A percentile compares a stretch with the other conserved stretches of the same genome.
phyloP scores from a whole-genome alignment of 1,140 invertebrate species.

The Leptoteleia sp. region DNA sequence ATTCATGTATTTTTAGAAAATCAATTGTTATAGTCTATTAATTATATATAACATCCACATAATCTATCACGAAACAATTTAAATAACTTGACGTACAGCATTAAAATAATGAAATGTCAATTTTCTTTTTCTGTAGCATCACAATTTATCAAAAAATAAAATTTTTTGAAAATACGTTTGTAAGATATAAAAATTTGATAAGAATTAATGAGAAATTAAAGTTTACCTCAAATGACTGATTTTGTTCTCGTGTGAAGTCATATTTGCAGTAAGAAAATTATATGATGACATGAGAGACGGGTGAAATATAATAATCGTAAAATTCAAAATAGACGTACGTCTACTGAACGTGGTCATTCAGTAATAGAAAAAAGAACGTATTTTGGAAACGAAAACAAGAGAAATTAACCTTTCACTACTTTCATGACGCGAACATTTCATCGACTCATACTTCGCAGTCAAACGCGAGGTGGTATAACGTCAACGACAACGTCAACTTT shows the following conservation, averaged over 20 bases:
- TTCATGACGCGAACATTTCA: slow-evolving; percentile 7
- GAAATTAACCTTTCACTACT: slow-evolving; percentile 43
- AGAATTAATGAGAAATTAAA: no score
- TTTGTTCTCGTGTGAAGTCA: slow-evolving; percentile 12
- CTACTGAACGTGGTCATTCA: slow-evolving; percentile 19
- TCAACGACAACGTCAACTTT: slow-evolving; percentile 36
- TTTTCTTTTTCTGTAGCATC: no score
- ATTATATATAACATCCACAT: no score
- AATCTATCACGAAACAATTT: no score
- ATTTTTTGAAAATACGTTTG: no score
- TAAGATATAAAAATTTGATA: no score
- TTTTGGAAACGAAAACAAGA: slow-evolving; percentile 16
- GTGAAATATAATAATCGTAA: slow-evolving; percentile 2
- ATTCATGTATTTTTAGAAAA: no score
- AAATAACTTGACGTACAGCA: no score
- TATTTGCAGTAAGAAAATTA: slow-evolving; percentile 2
- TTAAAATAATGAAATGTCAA: no score
- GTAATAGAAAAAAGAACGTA: slow-evolving; percentile 6
- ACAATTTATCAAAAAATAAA: no score
- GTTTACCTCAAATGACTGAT: no score
- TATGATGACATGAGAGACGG: slow-evolving; percentile 2
- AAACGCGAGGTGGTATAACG: slow-evolving; percentile 2
- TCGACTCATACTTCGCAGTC: slow-evolving; percentile 4
- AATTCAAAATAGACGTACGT: not conserved
- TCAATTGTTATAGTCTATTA: no score